Conservation (phyloP, 2,113 vertebrate genomes). For the Eidolon helvum region DNA sequence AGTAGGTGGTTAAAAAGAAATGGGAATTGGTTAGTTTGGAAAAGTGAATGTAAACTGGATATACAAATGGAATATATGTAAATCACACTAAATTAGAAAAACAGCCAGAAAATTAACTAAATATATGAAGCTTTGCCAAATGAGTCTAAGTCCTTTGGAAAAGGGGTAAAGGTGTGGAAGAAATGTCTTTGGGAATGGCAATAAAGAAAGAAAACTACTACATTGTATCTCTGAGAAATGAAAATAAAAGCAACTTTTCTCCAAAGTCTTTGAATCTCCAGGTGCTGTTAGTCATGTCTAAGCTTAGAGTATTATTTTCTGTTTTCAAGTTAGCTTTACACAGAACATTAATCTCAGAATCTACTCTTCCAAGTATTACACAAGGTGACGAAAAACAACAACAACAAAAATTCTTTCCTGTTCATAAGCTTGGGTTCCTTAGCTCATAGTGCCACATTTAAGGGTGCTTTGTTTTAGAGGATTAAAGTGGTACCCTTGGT, state of each 20-base stretch:
- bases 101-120: not conserved
- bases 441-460: not conserved
- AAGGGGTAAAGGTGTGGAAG: not conserved
- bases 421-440: conserved; percentile 7
- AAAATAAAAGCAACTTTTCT: not conserved
- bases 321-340: conserved; percentile 55
- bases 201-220: not conserved
- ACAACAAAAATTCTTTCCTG: conserved; percentile 47
- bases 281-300: conserved; percentile 40
- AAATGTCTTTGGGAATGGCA: not conserved
- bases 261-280: not conserved
- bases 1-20: not conserved
- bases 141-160: not conserved
- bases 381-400: conserved; percentile 39
- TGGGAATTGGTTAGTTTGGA: not conserved
- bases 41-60: not conserved
- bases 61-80: not conserved
- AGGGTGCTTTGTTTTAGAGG: conserved; percentile 49
- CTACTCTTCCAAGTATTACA: conserved; percentile 59
- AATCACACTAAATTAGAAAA: conserved; percentile 11
- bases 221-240: not conserved
- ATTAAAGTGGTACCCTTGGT: not conserved
- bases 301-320: conserved; percentile 65
- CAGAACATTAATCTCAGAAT: conserved; percentile 53
- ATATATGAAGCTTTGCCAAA: not conserved